phyloP scores from a whole-genome alignment of 1,140 invertebrate genomes.

The Aleiodes sp. region DNA sequence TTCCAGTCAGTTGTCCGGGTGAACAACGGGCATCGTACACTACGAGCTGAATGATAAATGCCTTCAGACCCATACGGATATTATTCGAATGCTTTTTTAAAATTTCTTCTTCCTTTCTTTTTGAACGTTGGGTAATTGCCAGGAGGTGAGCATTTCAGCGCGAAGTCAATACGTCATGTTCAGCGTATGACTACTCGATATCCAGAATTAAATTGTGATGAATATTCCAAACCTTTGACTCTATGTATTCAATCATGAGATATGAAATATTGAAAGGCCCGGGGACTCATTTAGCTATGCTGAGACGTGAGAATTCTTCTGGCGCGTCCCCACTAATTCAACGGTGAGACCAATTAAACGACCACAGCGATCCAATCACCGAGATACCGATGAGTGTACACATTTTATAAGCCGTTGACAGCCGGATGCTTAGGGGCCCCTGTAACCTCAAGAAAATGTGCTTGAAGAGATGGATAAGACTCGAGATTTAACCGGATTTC shows the following conservation, averaged over 20 bases:
- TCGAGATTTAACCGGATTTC: background rate
- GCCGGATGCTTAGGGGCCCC: background rate
- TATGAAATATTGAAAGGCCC: background rate
- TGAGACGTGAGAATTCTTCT: slow-evolving; percentile 10
- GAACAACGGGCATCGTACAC: slow-evolving; percentile 60
- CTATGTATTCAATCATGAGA: background rate
- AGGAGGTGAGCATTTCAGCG: slow-evolving; percentile 59
- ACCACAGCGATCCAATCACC: background rate
- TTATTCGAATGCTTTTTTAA: slow-evolving; percentile 24
- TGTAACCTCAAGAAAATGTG: background rate
- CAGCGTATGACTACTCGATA: background rate
- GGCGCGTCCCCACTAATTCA: slow-evolving; percentile 14
- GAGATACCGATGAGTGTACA: slow-evolving; percentile 13
- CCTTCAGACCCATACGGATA: background rate
- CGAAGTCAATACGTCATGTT: slow-evolving; percentile 26
- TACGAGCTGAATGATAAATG: slow-evolving; percentile 61
- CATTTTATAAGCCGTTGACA: slow-evolving; percentile 10
- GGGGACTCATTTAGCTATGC: background rate
- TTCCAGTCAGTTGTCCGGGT: slow-evolving; percentile 60
- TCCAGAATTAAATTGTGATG: background rate
- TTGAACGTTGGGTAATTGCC: slow-evolving; percentile 63
- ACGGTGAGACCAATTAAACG: slow-evolving; percentile 24
- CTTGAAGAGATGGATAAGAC: background rate
- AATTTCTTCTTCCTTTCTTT: slow-evolving; percentile 33
- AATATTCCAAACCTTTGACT: background rate